Percentiles rank a stretch among this genome's conserved stretches.
phyloP scores from a whole-genome alignment of 2,797 vertebrate species.

The Chromobotia macracanthus region DNA sequence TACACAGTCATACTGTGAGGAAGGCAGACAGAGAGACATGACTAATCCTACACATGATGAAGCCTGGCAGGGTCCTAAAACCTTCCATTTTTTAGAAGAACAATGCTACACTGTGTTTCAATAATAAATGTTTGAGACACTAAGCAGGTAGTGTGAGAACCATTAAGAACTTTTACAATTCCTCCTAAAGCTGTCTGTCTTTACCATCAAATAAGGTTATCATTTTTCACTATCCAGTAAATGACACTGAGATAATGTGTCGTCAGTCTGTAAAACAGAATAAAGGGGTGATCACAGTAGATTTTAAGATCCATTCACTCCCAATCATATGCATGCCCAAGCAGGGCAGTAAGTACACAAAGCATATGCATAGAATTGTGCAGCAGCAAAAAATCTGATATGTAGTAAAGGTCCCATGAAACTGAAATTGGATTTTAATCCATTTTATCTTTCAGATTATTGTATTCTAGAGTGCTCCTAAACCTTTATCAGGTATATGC shows the following conservation, averaged over 20 bases:
- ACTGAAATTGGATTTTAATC: too few relatives aligned
- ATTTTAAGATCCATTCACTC: too few relatives aligned
- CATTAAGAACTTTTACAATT: not conserved
- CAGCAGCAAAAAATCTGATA: too few relatives aligned
- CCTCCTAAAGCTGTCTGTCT: not conserved
- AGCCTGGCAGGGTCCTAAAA: not conserved
- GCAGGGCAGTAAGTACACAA: too few relatives aligned
- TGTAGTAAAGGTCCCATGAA: too few relatives aligned
- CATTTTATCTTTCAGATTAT: too few relatives aligned
- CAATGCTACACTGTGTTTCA: not conserved
- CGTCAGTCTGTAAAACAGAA: not conserved
- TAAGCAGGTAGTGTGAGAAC: not conserved
- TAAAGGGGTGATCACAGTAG: too few relatives aligned
- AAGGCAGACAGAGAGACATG: conserved; percentile 6
- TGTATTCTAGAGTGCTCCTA: too few relatives aligned
- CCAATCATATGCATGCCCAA: too few relatives aligned
- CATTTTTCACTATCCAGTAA: not conserved
- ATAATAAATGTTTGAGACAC: not conserved
- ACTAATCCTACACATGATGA: conserved; percentile 11
- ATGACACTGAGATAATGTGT: not conserved
- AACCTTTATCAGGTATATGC: too few relatives aligned
- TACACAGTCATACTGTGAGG: conserved; percentile 11
- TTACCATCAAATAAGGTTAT: not conserved
- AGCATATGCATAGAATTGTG: too few relatives aligned
- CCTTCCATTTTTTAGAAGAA: not conserved